phyloP scores from a whole-genome alignment of 2,888 invertebrate species.

The Corythucha ciliata region DNA sequence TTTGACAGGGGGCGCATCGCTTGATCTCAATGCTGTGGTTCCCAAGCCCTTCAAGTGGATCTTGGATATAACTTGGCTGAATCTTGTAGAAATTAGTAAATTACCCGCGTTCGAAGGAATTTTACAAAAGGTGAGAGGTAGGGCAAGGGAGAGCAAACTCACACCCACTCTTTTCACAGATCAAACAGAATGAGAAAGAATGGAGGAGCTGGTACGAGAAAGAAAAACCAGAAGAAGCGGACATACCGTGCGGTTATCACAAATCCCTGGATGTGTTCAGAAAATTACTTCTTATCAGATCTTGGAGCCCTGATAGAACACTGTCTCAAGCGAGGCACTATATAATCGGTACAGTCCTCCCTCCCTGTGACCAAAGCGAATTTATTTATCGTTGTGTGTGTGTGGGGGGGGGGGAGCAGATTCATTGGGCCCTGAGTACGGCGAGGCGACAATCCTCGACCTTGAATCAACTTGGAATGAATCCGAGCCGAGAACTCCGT shows the following conservation, averaged over 20 bases:
- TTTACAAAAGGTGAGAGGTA: constrained; percentile 54
- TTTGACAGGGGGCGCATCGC: constrained; percentile 68
- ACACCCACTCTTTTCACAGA: constrained; percentile 46
- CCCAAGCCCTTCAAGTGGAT: constrained; percentile 94
- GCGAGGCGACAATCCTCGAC: constrained; percentile 85
- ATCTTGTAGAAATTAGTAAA: constrained; percentile 86
- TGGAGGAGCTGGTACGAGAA: constrained; percentile 89
- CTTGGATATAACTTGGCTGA: constrained; percentile 90
- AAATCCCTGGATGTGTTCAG: constrained; percentile 78
- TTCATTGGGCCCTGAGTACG: constrained; percentile 76
- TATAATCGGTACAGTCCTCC: constrained; percentile 57
- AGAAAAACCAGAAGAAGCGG: constrained; percentile 84
- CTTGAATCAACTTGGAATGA: constrained; percentile 83
- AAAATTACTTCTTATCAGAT: constrained; percentile 72
- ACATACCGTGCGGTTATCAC: constrained; percentile 78
- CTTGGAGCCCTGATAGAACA: constrained; percentile 92
- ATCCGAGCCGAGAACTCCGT: constrained; percentile 76
- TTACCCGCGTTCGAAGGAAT: constrained; percentile 69
- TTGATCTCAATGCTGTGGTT: constrained; percentile 83
- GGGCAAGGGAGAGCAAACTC: no score
- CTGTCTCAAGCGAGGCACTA: constrained; percentile 87
- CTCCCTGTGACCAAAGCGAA: no score
- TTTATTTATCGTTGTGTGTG: background rate
- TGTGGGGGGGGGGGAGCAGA: constrained; percentile 44
- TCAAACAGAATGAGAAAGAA: constrained; percentile 74